Evolutionary conservation across 2,113 vertebrate genomes (phyloP).

Genomic region (Toxostoma redivivum): DNA sequence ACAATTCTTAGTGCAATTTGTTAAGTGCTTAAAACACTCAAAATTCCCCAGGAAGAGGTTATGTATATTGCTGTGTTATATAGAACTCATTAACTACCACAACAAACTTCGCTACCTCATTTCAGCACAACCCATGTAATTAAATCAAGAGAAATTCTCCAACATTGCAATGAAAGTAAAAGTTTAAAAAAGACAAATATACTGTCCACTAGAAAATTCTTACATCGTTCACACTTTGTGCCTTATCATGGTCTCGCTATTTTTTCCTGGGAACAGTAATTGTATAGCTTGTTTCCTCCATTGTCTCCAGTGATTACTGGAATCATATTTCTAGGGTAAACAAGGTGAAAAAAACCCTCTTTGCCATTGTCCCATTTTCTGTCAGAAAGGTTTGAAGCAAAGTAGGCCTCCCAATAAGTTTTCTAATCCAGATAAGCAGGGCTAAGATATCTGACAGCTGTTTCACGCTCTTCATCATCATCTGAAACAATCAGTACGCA

Average conservation of each 20-base stretch:
- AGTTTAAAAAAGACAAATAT: neutral
- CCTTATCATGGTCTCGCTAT: neutral
- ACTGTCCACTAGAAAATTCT: neutral
- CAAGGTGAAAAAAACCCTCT: neutral
- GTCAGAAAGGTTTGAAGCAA: slow-evolving; percentile 42
- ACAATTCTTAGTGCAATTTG: neutral
- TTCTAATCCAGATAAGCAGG: slow-evolving; percentile 71
- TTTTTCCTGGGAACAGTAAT: neutral
- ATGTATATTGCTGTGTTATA: neutral
- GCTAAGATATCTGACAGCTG: slow-evolving; percentile 83
- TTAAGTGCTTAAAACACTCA: neutral
- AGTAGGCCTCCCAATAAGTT: slow-evolving; percentile 66
- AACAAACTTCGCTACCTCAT: neutral
- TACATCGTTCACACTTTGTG: neutral
- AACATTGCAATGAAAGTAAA: neutral
- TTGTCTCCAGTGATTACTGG: slow-evolving; percentile 33
- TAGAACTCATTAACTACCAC: neutral
- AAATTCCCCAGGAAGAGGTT: neutral
- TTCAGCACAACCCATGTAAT: neutral
- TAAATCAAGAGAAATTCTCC: neutral
- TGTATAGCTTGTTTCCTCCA: neutral
- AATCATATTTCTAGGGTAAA: slow-evolving; percentile 54
- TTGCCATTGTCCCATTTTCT: slow-evolving; percentile 13
- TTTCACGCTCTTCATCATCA: slow-evolving; percentile 81
- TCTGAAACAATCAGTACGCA: slow-evolving; percentile 84